Evolutionary conservation across 2,113 vertebrate genomes (phyloP), one percentile per base, ranked within the genome.

Genomic region (Leptobrachium ailaonicum): DNA sequence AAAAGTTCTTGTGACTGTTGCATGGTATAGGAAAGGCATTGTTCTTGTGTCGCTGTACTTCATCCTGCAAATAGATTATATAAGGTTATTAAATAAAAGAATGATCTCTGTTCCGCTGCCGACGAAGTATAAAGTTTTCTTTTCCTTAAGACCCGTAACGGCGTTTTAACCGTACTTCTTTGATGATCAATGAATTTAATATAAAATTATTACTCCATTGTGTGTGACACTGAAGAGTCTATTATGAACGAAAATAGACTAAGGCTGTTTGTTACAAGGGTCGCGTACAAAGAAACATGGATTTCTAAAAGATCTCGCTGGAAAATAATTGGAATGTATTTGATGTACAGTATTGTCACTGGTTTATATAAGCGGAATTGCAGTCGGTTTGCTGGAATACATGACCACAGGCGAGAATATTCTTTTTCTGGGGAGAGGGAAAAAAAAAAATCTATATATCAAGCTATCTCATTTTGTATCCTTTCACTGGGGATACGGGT

Each of bases 131-230:
- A 78, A 60, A 71, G 40, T 78, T 67, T 67, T 60, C 64, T 78
- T 67, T 67, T 60, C 64, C 67, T 42, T 56, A 77, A 45, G 56
- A 60, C 53, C 67, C 12, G 64, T 68, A 62, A 45, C 66, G 2
- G 66, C 14, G 67, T 63, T 62, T 54, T 66, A 71, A 70, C 64
- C 54, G 75, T 60, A 77, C 66, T 71, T 62, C 76, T 71, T 56
- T 63, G 54, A 78, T 78, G 76, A 78, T 78, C 76, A 78, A 78
- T 78, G 66, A 78, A 78, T 78, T 78, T 78, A 78, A 78, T 78
- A 78, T 78, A 67, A 71, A 78, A 78, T 78, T 70, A 71, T 78
- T 68, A 78, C 53, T 58, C 76, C 67, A 60, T 71, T 71, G 76
- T 62, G 76, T 45, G 56, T 45, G 76, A 71, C 67, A 78, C 54